Base-by-base conservation (phyloP, 2,888 invertebrate species). In the Branchellion lobata region DNA sequence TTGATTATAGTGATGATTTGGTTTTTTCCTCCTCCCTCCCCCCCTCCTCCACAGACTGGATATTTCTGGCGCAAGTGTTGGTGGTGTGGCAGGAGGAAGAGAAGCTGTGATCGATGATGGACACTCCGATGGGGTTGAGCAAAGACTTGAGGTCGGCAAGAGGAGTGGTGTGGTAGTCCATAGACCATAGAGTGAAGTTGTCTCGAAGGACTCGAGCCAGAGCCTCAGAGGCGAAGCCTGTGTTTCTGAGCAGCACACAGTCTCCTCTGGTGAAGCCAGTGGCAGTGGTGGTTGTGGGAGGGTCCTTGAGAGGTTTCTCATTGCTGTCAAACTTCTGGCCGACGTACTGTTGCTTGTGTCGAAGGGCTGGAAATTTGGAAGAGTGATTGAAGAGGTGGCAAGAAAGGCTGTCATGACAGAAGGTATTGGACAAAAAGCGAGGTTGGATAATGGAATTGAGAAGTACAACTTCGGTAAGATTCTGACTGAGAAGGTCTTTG, bases 81-180 rank as follows among this genome's bases (percentile, higher is more conserved):
- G 27, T 81, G 79, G 33, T 80, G 11, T 78, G 73, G 77, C 83
- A 83, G 72, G 81, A 79, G 40, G 80, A 82, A 3, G 83, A 83
- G 31, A 83, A 72, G 77, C 82, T 83, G n/a, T 83, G 82, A 51
- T 83, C 83, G 53, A 83, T 51, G 61, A 83, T 57, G 27, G 80
- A 82, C 21, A 83, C 81, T 18, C 83, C 83, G 34, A 83, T 81
- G 21, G 83, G 83, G 5, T 74, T 51, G 1, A 83, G 79, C 53
- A 83, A 75, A 74, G 80, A 82, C 79, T 81, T 83, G 1, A 83
- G 72, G 78, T 83, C 83, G 81, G 81, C 81, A 53, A 83, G 79
- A n/a, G 83, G 83, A 27, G 82, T 82, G 8, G 83, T 79, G 61
- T 83, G 83, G 68, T 82, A 83, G 40, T 84, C 83, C 71, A 83